Evolutionary conservation across 2,888 invertebrate genomes (phyloP).

Genomic region (Ptychoptera contaminata): DNA sequence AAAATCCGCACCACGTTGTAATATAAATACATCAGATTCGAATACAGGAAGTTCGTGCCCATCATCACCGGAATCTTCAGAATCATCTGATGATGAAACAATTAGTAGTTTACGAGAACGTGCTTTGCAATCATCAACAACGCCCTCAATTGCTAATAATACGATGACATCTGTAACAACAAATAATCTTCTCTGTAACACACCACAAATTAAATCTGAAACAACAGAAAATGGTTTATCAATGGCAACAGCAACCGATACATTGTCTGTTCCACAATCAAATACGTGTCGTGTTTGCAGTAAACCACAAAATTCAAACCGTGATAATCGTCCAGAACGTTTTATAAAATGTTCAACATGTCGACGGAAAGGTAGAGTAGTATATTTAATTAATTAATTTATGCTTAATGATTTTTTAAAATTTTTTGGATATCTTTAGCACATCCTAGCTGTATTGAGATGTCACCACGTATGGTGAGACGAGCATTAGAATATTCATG

Average conservation of each 20-base stretch:
- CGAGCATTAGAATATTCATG: constrained; percentile 76
- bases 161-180: constrained; percentile 25
- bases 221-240: no score
- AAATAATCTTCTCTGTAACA: no score
- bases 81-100: constrained; percentile 19
- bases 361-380: constrained; percentile 35
- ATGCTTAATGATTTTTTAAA: not conserved
- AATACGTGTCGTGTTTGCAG: constrained; percentile 40
- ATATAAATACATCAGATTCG: not conserved
- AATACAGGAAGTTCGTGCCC: not conserved
- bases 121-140: constrained; percentile 8
- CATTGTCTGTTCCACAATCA: not conserved
- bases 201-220: constrained; percentile 28
- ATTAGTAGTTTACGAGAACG: constrained; percentile 21
- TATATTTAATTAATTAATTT: not conserved
- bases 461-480: constrained; percentile 66
- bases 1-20: no score
- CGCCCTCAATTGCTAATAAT: constrained; percentile 17
- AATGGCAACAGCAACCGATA: no score
- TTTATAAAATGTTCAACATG: constrained; percentile 44
- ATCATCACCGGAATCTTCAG: not conserved
- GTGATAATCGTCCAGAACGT: constrained; percentile 40
- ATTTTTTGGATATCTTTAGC: constrained; percentile 33
- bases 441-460: constrained; percentile 77
- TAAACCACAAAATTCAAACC: constrained; percentile 40